A percentile compares a stretch with the other conserved stretches of the same genome.
Evolutionary conservation across 2,797 vertebrate genomes (phyloP).

Genomic region (Oreochromis mossambicus): DNA sequence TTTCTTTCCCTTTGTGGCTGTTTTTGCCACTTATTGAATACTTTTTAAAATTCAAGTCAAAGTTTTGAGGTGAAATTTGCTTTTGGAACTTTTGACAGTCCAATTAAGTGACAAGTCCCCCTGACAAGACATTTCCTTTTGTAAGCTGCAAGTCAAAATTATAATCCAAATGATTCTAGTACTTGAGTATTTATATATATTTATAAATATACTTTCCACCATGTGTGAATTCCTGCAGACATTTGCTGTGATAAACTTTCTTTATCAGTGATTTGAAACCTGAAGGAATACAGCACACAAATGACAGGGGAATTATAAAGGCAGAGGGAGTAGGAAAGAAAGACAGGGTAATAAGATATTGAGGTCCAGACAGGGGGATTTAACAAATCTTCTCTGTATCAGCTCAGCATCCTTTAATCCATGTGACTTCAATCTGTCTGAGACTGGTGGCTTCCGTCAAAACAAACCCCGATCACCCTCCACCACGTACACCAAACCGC

Average conservation of each 20-base stretch:
- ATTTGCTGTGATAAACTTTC: neutral
- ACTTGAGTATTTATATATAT: neutral
- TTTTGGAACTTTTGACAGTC: neutral
- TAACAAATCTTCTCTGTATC: slow-evolving; percentile 62
- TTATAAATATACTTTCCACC: neutral
- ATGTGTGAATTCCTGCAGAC: neutral
- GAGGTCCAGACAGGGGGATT: slow-evolving; percentile 62
- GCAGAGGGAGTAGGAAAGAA: slow-evolving; percentile 8
- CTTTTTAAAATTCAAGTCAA: neutral
- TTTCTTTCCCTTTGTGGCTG: neutral
- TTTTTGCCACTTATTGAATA: neutral
- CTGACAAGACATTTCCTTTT: neutral
- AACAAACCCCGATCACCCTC: slow-evolving; percentile 15
- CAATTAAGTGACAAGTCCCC: neutral
- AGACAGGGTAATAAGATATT: slow-evolving; percentile 33
- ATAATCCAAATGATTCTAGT: neutral
- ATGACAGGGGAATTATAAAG: neutral
- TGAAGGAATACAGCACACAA: neutral
- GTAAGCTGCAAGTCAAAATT: neutral
- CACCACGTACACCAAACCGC: neutral
- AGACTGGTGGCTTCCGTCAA: slow-evolving; percentile 40
- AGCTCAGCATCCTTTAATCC: slow-evolving; percentile 62
- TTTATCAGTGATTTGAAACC: neutral
- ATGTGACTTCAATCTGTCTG: slow-evolving; percentile 61
- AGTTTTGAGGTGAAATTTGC: neutral